phyloP scores from a whole-genome alignment of 1,140 invertebrate genomes.

The Drosophila busckii region DNA sequence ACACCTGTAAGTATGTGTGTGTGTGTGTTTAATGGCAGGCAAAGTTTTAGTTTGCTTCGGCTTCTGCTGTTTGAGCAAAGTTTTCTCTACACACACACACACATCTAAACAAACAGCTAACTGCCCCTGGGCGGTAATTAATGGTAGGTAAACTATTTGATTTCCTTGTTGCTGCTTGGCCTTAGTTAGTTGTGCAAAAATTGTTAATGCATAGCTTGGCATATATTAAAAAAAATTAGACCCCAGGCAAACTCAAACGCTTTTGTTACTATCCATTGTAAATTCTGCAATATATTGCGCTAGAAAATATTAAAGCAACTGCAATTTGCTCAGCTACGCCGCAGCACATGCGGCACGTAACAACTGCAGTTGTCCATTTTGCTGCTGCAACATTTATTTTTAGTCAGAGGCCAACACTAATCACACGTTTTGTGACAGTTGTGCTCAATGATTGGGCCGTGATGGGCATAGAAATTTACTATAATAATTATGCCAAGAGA shows the following conservation, averaged over 20 bases:
- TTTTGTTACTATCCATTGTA: no score
- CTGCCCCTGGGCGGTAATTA: conserved; percentile 55
- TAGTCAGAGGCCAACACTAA: conserved; percentile 12
- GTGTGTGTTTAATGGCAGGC: conserved; percentile 16
- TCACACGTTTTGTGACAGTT: background rate
- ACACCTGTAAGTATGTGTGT: conserved; percentile 4
- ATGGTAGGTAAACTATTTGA: conserved; percentile 59
- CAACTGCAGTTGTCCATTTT: conserved; percentile 18
- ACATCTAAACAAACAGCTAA: conserved; percentile 15
- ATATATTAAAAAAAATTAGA: conserved; percentile 36
- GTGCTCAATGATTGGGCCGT: background rate
- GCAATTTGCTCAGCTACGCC: no score
- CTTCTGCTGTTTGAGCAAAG: conserved; percentile 11
- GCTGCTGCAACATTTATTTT: background rate
- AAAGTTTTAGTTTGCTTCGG: conserved; percentile 34
- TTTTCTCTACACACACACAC: conserved; percentile 7
- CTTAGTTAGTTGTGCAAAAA: conserved; percentile 51
- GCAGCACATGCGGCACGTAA: conserved; percentile 27
- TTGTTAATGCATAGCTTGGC: conserved; percentile 56
- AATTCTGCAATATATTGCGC: no score
- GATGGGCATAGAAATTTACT: conserved; percentile 16
- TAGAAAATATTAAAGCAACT: no score
- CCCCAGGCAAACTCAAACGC: no score
- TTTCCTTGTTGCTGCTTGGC: conserved; percentile 53
- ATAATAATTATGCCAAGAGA: conserved; percentile 17